These are phyloP conservation scores for Orussus abietinus DNA, from an alignment of 1,140 invertebrate species.

Conservation along the genomic window DNA sequence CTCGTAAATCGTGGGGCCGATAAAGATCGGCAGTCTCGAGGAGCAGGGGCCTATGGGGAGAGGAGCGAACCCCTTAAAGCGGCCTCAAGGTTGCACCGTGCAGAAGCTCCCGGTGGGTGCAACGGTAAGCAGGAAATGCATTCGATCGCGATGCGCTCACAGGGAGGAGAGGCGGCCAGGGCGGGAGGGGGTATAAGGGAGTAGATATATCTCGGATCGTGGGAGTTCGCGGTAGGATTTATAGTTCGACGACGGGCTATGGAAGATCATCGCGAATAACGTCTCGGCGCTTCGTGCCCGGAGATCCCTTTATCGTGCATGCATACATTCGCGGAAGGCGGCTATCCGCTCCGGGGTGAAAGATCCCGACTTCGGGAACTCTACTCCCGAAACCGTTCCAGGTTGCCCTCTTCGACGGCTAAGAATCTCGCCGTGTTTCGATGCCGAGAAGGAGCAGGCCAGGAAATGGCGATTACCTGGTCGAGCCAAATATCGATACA, in stretches of 20 bases:
- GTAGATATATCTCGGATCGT: conserved; percentile 32
- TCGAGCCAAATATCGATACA: too few species aligned
- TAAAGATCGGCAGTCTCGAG: conserved; percentile 28
- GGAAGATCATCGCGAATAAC: conserved; percentile 24
- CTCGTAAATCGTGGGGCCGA: conserved; percentile 28
- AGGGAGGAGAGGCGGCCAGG: conserved; percentile 6
- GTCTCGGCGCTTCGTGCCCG: conserved; percentile 17
- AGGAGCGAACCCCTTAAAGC: conserved; percentile 21
- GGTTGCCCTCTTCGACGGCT: too few species aligned
- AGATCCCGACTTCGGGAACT: too few species aligned
- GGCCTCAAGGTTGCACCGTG: conserved; percentile 25
- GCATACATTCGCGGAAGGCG: conserved; percentile 7
- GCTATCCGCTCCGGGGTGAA: too few species aligned
- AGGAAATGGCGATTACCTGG: too few species aligned
- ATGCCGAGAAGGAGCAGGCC: too few species aligned
- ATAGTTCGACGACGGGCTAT: conserved; percentile 23
- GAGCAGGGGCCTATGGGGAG: too few species aligned
- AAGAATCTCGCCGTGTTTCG: too few species aligned
- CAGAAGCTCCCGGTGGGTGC: conserved; percentile 21
- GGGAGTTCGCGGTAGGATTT: conserved; percentile 31
- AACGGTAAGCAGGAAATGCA: conserved; percentile 31
- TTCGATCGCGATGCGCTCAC: conserved; percentile 22
- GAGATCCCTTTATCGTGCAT: conserved; percentile 16
- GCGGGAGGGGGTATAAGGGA: conserved; percentile 13
- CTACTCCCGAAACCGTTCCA: too few species aligned